Base-by-base conservation (phyloP, 2,888 invertebrate species). In the Xiphydria camelus region DNA sequence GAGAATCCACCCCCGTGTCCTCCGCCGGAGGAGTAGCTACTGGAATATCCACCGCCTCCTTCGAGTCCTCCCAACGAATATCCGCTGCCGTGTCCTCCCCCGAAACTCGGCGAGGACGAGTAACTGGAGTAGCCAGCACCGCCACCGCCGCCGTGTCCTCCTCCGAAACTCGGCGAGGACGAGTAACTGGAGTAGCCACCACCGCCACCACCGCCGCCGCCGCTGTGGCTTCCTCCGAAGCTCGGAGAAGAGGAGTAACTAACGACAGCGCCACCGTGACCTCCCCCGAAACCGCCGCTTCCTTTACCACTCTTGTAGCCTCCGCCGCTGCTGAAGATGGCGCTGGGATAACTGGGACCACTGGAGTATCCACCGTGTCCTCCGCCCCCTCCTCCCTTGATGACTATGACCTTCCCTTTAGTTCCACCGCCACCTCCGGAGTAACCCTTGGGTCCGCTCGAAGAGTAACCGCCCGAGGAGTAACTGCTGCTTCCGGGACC, bases 291-390 rank as follows among this genome's bases (percentile, higher is more conserved):
- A 20, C 45, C 34, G 15, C 26, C 19, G 58, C 49, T 57, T 40
- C 59, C 34, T 21, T 32, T n/a, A n/a, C n/a, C 62, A 4, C 55
- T 59, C 38, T 68, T 71, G 36, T 68, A 64, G 41, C 58, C 46
- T 6, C 54, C 53, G 20, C 46, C 45, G 9, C 45, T 22, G 3
- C 41, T 45, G 45, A 41, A 58, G 12, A 29, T 12, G 5, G 32
- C 23, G 18, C 44, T 40, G 19, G 40, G 40, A 40, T 45, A 33
- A 21, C 45, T 22, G 40, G 51, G 49, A 29, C 49, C 42, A 25
- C 45, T 41, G 14, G 44, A 31, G 37, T 42, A 52, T 32, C 33
- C 51, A 4, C 45, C 39, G 3, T 12, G 6, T 9, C 56, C 57
- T 33, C 43, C 49, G 4, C 53, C 54, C 2, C 55, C 54, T 35